phyloP scores from a whole-genome alignment of 2,888 invertebrate species.

The Ramazzottius varieornatus region DNA sequence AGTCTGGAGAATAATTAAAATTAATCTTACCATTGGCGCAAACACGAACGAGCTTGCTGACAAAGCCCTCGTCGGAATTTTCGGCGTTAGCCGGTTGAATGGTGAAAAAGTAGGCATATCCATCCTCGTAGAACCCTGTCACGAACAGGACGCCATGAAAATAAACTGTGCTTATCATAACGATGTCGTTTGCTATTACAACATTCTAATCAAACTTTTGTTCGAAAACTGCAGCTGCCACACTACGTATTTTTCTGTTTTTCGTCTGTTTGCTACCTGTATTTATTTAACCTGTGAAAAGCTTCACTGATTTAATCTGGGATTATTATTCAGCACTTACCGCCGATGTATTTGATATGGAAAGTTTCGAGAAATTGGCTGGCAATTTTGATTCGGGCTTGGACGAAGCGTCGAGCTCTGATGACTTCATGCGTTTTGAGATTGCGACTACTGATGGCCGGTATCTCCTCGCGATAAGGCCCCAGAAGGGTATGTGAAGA shows the following conservation, averaged over 20 bases:
- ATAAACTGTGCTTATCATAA: too few relatives aligned
- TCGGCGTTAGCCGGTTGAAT: neutral
- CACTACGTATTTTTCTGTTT: too few relatives aligned
- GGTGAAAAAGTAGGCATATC: neutral
- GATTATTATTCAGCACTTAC: neutral
- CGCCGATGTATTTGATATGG: neutral
- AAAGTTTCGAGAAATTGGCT: slow-evolving; percentile 1
- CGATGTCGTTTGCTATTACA: too few relatives aligned
- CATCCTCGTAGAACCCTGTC: neutral
- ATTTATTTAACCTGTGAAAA: too few relatives aligned
- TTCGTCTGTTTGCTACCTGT: too few relatives aligned
- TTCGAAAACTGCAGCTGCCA: too few relatives aligned
- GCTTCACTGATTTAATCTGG: too few relatives aligned
- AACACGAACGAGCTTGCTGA: neutral
- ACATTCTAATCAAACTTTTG: too few relatives aligned
- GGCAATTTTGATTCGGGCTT: neutral
- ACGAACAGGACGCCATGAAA: too few relatives aligned
- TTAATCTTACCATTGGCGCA: neutral
- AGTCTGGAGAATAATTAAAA: too few relatives aligned
- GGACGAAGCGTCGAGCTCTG: neutral
- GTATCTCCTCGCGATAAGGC: slow-evolving; percentile 1
- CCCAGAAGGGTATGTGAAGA: neutral
- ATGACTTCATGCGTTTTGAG: neutral
- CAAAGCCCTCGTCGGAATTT: neutral
- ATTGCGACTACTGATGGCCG: neutral